These are phyloP conservation scores for Rhamphomyia laevipes DNA, from an alignment of 2,888 invertebrate genomes.

Conservation along the genomic window DNA sequence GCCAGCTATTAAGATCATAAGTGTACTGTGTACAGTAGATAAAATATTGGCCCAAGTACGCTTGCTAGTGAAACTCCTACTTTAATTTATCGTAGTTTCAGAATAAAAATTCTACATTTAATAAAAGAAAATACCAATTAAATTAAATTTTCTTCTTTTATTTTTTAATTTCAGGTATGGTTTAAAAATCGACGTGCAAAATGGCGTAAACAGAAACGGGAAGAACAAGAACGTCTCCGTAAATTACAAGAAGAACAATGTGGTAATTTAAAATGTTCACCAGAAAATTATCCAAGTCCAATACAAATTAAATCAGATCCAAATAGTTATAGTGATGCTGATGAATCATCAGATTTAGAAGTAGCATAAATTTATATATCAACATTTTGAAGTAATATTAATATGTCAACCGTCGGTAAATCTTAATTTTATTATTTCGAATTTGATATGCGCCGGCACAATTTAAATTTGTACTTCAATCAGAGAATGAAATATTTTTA, in stretches of 20 bases:
- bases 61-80: no score
- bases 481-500: no score
- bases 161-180: conserved; percentile 66
- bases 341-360: conserved; percentile 70
- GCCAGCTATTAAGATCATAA: no score
- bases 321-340: conserved; percentile 44
- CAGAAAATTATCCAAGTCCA: conserved; percentile 13
- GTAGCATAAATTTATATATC: conserved; percentile 55
- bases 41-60: no score
- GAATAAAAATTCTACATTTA: no score
- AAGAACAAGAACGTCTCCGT: conserved; percentile 68
- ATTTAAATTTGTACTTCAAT: no score
- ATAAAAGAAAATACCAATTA: not conserved
- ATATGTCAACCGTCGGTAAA: no score
- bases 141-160: conserved; percentile 11
- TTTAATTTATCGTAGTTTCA: no score
- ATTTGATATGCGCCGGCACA: no score
- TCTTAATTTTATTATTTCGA: no score
- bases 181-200: conserved; percentile 93
- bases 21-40: no score
- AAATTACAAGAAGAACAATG: conserved; percentile 70
- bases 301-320: conserved; percentile 34
- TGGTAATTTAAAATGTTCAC: conserved; percentile 19
- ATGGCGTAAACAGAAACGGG: conserved; percentile 92
- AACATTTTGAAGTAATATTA: no score